A percentile compares a stretch with the other conserved stretches of the same genome.
Conservation (phyloP, 2,797 vertebrate genomes). For the Anabacerthia variegaticeps region DNA sequence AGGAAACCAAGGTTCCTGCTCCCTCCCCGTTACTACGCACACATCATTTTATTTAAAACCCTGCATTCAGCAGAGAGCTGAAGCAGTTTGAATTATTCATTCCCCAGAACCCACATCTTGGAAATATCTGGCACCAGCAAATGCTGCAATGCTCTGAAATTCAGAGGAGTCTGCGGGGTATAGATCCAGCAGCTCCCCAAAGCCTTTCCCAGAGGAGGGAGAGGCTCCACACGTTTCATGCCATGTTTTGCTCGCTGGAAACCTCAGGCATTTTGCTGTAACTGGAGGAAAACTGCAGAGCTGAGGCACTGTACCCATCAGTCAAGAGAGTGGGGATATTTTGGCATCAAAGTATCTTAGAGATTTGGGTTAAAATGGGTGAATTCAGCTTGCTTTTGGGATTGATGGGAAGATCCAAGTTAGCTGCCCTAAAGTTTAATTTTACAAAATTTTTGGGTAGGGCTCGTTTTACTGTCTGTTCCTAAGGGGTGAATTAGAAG, state of each 20-base stretch:
- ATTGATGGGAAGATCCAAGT: accelerated
- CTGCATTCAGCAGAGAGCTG: neutral
- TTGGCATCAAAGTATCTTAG: accelerated
- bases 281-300: neutral
- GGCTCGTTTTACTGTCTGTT: neutral
- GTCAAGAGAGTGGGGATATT: accelerated
- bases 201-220: neutral
- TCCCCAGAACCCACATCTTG: neutral
- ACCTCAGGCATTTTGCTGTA: neutral
- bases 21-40: accelerated
- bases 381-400: neutral
- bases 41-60: neutral
- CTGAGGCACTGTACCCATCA: too few species aligned
- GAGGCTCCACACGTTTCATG: neutral
- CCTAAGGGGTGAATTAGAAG: neutral
- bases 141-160: neutral
- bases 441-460: accelerated
- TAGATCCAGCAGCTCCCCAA: neutral
- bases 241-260: neutral
- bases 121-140: neutral
- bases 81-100: neutral
- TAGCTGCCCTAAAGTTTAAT: neutral
- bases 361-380: neutral
- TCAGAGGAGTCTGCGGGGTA: accelerated
- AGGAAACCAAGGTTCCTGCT: neutral